Conservation (phyloP, 2,113 vertebrate genomes). For the Sisor rabdophorus region DNA sequence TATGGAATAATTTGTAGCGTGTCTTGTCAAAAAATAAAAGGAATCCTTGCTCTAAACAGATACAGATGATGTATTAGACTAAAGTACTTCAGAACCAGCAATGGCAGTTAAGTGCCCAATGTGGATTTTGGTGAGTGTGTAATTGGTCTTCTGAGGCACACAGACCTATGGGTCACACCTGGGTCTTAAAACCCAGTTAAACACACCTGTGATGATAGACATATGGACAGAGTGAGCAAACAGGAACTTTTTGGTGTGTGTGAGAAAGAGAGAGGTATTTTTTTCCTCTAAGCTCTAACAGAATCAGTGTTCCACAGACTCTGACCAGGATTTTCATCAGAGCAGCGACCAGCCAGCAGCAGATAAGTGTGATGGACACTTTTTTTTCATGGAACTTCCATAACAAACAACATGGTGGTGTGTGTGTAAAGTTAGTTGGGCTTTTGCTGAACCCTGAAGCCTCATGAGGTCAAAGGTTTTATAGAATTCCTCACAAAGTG, state of each 20-base stretch:
- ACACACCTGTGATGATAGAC: constrained; percentile 23
- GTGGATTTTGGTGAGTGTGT: background rate
- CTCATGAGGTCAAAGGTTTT: constrained; percentile 44
- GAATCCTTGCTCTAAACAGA: background rate
- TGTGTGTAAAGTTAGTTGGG: constrained; percentile 47
- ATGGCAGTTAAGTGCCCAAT: constrained; percentile 7
- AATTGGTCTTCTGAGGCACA: background rate
- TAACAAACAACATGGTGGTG: background rate
- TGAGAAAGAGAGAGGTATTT: constrained; percentile 10
- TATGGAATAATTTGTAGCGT: too few species aligned
- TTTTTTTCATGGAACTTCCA: background rate
- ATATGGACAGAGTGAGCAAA: constrained; percentile 43
- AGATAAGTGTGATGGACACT: constrained; percentile 18
- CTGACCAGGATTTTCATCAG: constrained; percentile 48
- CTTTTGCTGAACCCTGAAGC: constrained; percentile 24
- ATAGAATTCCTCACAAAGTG: constrained; percentile 61
- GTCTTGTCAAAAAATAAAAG: background rate
- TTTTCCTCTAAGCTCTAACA: constrained; percentile 41
- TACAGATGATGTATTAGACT: background rate
- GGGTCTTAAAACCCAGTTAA: constrained; percentile 6
- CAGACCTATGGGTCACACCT: background rate
- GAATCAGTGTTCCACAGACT: constrained; percentile 45
- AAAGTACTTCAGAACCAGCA: background rate
- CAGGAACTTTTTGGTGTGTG: constrained; percentile 43
- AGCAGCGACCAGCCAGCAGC: constrained; percentile 4